Percentiles rank a stretch among this genome's conserved stretches.
Conservation (phyloP, 53 echinoderm and acorn worm genomes). For the Echinarachnius parma region DNA sequence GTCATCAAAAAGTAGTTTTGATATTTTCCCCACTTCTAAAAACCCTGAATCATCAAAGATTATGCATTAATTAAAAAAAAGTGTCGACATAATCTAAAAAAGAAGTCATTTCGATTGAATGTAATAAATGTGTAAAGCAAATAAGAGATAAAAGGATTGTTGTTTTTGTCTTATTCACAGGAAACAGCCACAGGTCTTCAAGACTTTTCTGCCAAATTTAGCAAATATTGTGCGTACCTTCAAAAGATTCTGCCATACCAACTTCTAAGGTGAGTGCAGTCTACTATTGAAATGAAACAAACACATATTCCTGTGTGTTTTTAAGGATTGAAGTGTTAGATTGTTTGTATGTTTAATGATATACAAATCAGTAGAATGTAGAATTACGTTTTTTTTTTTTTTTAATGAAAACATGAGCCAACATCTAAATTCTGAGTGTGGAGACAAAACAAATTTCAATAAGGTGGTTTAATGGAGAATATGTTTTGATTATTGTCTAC, state of each 20-base stretch:
- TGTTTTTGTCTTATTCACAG: conserved; percentile 21
- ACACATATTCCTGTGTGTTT: not conserved
- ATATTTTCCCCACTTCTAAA: no score
- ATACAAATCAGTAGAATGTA: not conserved
- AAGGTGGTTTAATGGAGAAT: no score
- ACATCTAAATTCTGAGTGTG: not conserved
- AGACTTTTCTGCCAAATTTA: conserved; percentile 91
- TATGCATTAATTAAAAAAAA: no score
- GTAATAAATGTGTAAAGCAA: no score
- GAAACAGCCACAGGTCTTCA: conserved; percentile 96
- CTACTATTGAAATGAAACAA: not conserved
- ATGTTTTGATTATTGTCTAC: no score
- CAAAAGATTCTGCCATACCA: conserved; percentile 92
- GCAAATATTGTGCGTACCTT: conserved; percentile 89
- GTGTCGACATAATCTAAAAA: no score
- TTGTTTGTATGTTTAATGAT: no score
- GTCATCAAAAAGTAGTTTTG: no score
- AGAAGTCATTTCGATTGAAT: no score
- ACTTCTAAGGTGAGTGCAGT: conserved; percentile 73
- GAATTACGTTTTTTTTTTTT: not conserved
- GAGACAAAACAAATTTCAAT: no score
- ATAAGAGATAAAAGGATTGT: no score
- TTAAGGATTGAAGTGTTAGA: not conserved
- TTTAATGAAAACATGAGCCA: not conserved
- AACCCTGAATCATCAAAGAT: no score